Base-by-base conservation (phyloP, 2,888 invertebrate species). In the Galerucella pusilla region DNA sequence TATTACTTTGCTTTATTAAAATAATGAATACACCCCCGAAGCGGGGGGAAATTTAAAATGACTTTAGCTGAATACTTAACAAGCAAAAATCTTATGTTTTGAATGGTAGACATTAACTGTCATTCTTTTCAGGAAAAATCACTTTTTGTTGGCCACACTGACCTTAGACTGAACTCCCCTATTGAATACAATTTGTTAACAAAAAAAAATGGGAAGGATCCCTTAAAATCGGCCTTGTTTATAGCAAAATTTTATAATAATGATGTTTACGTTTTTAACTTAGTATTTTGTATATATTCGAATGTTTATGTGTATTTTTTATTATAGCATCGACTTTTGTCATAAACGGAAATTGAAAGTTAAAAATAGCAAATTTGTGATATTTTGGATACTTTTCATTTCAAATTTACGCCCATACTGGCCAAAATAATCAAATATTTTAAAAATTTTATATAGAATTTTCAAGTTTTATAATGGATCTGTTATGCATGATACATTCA, bases 231-330 rank as follows among this genome's bases (percentile, higher is more conserved):
- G n/a, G 57, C 16, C 20, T 57, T 57, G 57, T 57, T 52, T 57
- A 16, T 10, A 57, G 57, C 57, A 20, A 57, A 10, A 57, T 20
- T 57, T 57, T 57, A 16, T 57, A 57, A 57, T 20, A 57, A 57
- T 57, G 11, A 57, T 20, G 20, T 57, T 57, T 57, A 57, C 2
- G 3, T 57, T 57, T 57, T 20, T 20, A 57, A 9, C 7, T 16
- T 57, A 57, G 16, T 57, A 0, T 10, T 16, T 16, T 57, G 57
- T 57, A 57, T 16, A 57, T 57, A 57, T 57, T 57, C 10, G 10
- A 57, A 9, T 57, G 20, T 57, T 57, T 16, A 57, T 57, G 57
- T 57, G 57, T 57, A 52, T 52, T 52, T 14, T 52, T n/a, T 52
- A 52, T 14, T 52, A 57, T 57, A 20, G 57, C 11, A 57, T 57